Conservation (phyloP, 2,888 invertebrate species). For the Sepiola atlantica region DNA sequence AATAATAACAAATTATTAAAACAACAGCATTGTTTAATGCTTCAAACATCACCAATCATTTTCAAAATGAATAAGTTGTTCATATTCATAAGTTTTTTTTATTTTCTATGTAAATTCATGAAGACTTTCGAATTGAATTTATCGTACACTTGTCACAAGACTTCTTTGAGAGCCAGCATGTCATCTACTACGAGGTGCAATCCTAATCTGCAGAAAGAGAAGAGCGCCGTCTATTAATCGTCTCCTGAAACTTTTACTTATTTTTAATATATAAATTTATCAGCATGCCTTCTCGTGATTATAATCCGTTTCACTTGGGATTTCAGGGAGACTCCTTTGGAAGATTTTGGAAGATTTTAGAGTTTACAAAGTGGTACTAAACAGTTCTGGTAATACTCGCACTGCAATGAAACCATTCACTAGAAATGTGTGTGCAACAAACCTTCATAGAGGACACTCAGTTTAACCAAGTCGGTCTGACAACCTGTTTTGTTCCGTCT, state of each 20-base stretch:
- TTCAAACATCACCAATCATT: too few species aligned
- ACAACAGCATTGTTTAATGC: too few species aligned
- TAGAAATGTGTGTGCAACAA: too few species aligned
- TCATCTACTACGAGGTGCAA: neutral
- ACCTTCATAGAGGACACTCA: too few species aligned
- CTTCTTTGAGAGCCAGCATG: neutral
- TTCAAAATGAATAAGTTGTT: too few species aligned
- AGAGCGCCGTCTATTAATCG: neutral
- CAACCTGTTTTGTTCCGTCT: too few species aligned
- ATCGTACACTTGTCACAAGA: neutral
- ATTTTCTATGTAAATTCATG: neutral
- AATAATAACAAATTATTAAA: too few species aligned
- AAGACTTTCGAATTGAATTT: neutral
- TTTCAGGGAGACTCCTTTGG: neutral
- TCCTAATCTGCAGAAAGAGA: neutral
- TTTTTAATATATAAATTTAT: neutral
- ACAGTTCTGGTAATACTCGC: too few species aligned
- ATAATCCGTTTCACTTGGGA: neutral
- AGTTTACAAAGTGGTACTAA: too few species aligned
- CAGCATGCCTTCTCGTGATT: neutral
- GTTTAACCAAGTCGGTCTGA: too few species aligned
- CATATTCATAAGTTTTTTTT: too few species aligned
- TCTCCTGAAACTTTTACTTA: neutral
- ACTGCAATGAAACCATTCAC: too few species aligned
- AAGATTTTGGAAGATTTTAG: neutral